These are phyloP conservation scores for Strigops habroptila DNA, from an alignment of 2,113 vertebrate genomes.

Conservation along the genomic window DNA sequence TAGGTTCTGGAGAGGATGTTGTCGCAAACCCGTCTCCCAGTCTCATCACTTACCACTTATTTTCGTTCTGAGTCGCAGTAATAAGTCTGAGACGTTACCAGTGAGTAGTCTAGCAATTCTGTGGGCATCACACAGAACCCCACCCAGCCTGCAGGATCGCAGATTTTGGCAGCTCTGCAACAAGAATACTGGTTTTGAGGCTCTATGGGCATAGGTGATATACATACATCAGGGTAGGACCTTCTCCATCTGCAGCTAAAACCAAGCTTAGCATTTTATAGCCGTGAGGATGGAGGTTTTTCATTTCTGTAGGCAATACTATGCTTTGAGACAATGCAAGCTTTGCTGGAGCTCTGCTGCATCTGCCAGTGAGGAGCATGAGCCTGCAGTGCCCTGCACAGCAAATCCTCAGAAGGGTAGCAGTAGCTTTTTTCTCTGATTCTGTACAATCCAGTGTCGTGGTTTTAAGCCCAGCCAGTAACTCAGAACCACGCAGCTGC, in stretches of 20 bases:
- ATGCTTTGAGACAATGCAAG: background rate
- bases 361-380: background rate
- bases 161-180: background rate
- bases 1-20: constrained; percentile 53
- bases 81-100: background rate
- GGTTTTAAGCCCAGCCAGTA: too few species aligned
- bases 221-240: background rate
- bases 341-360: background rate
- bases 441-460: background rate
- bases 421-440: background rate
- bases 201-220: background rate
- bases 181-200: background rate
- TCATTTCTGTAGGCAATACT: background rate
- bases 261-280: background rate
- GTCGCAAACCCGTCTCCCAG: background rate
- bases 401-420: background rate
- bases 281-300: background rate
- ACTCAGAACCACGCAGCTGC: too few species aligned
- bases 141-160: constrained; percentile 11
- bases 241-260: background rate
- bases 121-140: background rate
- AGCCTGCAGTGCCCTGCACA: background rate
- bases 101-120: constrained; percentile 20
- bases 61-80: constrained; percentile 34
- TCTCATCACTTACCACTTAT: constrained; percentile 27